Percentiles rank a stretch among this genome's conserved stretches.
These are phyloP conservation scores for Metalampra italica DNA, from an alignment of 2,888 invertebrate genomes.

Conservation along the genomic window DNA sequence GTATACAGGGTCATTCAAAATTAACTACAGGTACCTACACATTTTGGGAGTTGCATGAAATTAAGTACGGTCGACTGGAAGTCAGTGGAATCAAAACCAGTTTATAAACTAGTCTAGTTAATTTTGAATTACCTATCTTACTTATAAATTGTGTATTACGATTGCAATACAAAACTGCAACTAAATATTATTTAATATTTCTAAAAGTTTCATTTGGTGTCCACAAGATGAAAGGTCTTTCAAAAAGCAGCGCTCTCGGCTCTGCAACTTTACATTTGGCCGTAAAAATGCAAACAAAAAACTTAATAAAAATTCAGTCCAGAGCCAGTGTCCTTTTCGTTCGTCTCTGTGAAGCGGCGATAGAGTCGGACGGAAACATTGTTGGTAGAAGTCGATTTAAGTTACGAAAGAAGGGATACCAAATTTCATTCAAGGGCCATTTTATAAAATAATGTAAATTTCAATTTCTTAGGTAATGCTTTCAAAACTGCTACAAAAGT, in stretches of 20 bases:
- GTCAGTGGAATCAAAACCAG: too few species aligned
- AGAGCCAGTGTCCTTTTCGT: slow-evolving; percentile 55
- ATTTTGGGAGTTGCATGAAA: too few species aligned
- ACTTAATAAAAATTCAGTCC: slow-evolving; percentile 65
- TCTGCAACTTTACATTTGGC: slow-evolving; percentile 50
- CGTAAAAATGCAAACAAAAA: slow-evolving; percentile 58
- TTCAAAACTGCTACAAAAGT: background rate
- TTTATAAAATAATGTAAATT: slow-evolving; percentile 17
- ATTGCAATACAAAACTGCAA: too few species aligned
- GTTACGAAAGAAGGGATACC: slow-evolving; percentile 44
- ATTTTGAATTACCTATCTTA: too few species aligned
- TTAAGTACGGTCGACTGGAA: too few species aligned
- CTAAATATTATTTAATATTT: background rate
- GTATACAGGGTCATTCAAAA: too few species aligned
- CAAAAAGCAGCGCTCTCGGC: slow-evolving; percentile 39
- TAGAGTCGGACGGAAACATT: slow-evolving; percentile 53
- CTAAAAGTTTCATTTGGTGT: background rate
- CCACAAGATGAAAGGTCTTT: slow-evolving; percentile 32
- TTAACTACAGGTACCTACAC: too few species aligned
- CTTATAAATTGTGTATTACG: too few species aligned
- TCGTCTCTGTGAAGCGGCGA: slow-evolving; percentile 38
- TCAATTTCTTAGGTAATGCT: slow-evolving; percentile 4
- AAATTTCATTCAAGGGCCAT: slow-evolving; percentile 32
- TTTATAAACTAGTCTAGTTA: too few species aligned
- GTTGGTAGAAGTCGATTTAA: slow-evolving; percentile 70